Evolutionary conservation across 2,113 vertebrate genomes (phyloP).

Genomic region (Lophotis ruficrista): DNA sequence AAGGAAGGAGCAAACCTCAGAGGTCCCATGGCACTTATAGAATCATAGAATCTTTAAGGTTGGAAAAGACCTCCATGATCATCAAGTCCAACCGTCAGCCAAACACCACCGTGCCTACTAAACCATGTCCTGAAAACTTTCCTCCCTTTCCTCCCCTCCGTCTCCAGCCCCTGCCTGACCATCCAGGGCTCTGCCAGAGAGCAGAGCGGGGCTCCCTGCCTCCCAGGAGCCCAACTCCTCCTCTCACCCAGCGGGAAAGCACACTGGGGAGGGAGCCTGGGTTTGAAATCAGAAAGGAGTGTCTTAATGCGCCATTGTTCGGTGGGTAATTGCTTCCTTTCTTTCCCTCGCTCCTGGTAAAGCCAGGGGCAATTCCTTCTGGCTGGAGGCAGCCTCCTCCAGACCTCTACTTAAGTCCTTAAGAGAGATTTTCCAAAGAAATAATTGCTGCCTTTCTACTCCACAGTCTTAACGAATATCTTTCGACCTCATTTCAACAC

Average conservation of each 20-base stretch:
- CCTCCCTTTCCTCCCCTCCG: neutral
- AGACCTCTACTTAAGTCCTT: slow-evolving; percentile 70
- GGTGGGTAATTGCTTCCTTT: slow-evolving; percentile 74
- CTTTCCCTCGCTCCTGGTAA: slow-evolving; percentile 64
- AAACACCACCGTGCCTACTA: too few relatives aligned
- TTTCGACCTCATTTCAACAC: slow-evolving; percentile 60
- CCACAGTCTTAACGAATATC: slow-evolving; percentile 63
- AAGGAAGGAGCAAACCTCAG: neutral
- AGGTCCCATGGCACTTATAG: neutral
- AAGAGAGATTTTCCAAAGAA: slow-evolving; percentile 69
- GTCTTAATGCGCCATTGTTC: slow-evolving; percentile 70
- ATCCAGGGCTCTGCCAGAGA: neutral
- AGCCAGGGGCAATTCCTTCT: slow-evolving; percentile 71
- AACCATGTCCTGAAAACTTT: neutral
- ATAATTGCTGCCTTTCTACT: slow-evolving; percentile 74
- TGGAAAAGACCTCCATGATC: too few relatives aligned
- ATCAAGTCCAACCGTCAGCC: too few relatives aligned
- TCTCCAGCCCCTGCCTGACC: neutral
- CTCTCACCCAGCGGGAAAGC: slow-evolving; percentile 30
- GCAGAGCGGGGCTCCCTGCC: neutral
- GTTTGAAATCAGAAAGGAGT: slow-evolving; percentile 63
- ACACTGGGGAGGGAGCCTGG: slow-evolving; percentile 9
- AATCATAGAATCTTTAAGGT: too few relatives aligned
- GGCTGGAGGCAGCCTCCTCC: slow-evolving; percentile 63
- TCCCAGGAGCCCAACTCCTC: neutral